Evolutionary conservation across 2,797 vertebrate species (phyloP).

Genomic region (Garrulus glandarius): DNA sequence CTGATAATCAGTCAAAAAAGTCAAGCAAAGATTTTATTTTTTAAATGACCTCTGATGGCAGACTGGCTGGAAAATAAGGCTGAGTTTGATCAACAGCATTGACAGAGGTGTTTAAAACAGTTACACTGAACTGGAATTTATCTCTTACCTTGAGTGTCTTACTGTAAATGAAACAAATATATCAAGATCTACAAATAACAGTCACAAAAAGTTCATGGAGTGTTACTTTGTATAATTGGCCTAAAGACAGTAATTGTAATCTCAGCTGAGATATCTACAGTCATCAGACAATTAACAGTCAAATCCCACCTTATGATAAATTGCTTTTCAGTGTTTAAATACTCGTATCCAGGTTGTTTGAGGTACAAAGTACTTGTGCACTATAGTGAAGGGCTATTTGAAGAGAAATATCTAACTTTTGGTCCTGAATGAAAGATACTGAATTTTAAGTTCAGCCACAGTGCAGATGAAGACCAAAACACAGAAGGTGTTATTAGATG

Average conservation of each 20-base stretch:
- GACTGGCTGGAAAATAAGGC: neutral
- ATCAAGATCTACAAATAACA: neutral
- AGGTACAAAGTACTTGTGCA: neutral
- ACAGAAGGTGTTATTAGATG: neutral
- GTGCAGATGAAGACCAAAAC: neutral
- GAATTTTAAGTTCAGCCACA: neutral
- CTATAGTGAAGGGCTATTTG: neutral
- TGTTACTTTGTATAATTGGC: neutral
- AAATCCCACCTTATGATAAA: neutral
- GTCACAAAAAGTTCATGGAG: neutral
- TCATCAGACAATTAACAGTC: neutral
- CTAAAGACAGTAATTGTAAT: neutral
- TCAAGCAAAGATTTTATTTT: neutral
- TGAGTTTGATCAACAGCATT: neutral
- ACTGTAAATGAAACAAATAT: neutral
- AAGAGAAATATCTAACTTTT: neutral
- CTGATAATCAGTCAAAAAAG: neutral
- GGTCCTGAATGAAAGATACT: neutral
- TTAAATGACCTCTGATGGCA: neutral
- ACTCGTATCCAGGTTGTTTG: neutral
- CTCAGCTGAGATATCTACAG: neutral
- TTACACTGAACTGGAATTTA: neutral
- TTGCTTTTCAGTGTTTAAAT: neutral
- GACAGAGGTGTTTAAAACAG: neutral
- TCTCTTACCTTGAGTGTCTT: neutral